A percentile compares a stretch with the other conserved stretches of the same genome.
Conservation (phyloP, 2,113 vertebrate genomes). For the Phaetusa simplex region DNA sequence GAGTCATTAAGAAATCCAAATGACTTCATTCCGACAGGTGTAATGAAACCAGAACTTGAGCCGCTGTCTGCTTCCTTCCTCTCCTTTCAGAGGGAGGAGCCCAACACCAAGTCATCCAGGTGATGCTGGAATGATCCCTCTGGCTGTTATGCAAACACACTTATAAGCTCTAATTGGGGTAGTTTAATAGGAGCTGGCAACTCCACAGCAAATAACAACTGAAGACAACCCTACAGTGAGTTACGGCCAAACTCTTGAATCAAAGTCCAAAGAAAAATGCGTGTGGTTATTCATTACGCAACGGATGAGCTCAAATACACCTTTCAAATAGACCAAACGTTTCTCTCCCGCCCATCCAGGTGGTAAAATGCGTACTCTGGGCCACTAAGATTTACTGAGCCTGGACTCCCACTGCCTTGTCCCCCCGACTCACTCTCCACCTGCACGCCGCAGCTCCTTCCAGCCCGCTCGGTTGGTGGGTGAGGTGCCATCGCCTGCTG, state of each 20-base stretch:
- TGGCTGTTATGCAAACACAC: neutral
- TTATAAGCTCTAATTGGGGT: neutral
- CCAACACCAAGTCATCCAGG: neutral
- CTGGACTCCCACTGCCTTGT: too few species aligned
- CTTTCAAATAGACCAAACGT: accelerated
- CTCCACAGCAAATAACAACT: neutral
- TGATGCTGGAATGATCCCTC: neutral
- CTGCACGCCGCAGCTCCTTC: neutral
- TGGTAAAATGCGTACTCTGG: neutral
- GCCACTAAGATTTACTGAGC: neutral
- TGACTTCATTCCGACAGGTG: neutral
- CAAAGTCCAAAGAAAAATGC: neutral
- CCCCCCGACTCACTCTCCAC: neutral
- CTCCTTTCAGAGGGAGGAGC: neutral
- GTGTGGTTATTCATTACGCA: neutral
- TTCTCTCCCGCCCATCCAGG: neutral
- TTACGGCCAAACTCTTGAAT: neutral
- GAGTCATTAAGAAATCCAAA: neutral
- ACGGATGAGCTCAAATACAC: neutral
- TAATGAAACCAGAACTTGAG: neutral
- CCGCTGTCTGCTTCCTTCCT: neutral
- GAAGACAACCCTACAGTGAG: neutral
- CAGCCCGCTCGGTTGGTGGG: accelerated
- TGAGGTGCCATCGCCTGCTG: neutral
- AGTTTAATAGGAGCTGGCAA: neutral